A percentile compares a stretch with the other conserved stretches of the same genome.
Conservation (phyloP, 2,888 invertebrate genomes). For the Drosophila peninsularis region DNA sequence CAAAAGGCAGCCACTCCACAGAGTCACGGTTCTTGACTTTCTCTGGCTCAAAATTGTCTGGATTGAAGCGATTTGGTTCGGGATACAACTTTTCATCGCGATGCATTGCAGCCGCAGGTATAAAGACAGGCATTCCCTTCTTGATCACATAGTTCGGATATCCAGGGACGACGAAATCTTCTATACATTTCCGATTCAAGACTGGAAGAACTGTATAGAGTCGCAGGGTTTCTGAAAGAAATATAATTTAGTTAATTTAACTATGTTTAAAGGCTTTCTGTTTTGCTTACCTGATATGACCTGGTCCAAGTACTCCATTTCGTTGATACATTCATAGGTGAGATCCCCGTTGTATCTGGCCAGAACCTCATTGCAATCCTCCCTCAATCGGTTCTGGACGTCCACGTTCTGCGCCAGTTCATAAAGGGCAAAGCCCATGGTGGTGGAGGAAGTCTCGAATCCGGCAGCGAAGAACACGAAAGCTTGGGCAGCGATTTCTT, state of each 20-base stretch:
- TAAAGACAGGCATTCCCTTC: constrained; percentile 85
- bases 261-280: neutral
- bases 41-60: constrained; percentile 87
- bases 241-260: neutral
- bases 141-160: constrained; percentile 85
- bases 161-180: constrained; percentile 85
- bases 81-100: constrained; percentile 87
- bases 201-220: constrained; percentile 86
- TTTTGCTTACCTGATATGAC: constrained; percentile 84
- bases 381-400: constrained; percentile 84
- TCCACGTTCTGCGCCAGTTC: constrained; percentile 85
- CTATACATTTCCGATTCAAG: constrained; percentile 85
- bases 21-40: constrained; percentile 85
- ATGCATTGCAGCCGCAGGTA: constrained; percentile 87
- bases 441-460: constrained; percentile 86
- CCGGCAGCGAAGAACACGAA: constrained; percentile 86
- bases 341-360: constrained; percentile 81
- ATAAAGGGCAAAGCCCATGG: constrained; percentile 85
- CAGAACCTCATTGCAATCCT: constrained; percentile 84
- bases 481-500: constrained; percentile 86
- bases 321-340: constrained; percentile 82
- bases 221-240: constrained; percentile 84
- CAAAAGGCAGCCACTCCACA: constrained; percentile 80
- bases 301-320: constrained; percentile 85
- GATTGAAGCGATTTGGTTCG: constrained; percentile 87